Percentiles rank a stretch among this genome's conserved stretches.
phyloP scores from a whole-genome alignment of 2,888 invertebrate genomes.

The Campoletis raptor region DNA sequence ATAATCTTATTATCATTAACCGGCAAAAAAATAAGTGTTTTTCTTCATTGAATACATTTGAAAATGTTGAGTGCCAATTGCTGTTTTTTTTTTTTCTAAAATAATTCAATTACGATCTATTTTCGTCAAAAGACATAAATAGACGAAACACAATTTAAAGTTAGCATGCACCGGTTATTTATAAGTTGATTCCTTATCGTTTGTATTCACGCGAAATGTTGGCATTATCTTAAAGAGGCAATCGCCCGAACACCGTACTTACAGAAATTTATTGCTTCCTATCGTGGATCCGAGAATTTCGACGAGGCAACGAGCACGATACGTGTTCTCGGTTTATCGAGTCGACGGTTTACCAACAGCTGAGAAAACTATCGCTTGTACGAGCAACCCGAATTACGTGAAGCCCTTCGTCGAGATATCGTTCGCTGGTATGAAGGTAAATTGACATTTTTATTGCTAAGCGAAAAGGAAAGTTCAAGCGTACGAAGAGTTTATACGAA shows the following conservation, averaged over 20 bases:
- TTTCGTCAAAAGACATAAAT: conserved; percentile 2
- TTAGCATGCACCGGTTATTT: conserved; percentile 7
- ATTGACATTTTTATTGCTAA: conserved; percentile 23
- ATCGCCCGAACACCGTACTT: conserved; percentile 66
- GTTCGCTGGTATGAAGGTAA: conserved; percentile 88
- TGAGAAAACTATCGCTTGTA: conserved; percentile 73
- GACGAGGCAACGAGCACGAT: conserved; percentile 86
- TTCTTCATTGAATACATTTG: neutral
- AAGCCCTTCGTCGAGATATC: conserved; percentile 87
- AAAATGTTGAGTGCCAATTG: neutral
- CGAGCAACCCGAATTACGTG: conserved; percentile 74
- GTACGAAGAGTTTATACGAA: neutral
- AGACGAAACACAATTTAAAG: conserved; percentile 22
- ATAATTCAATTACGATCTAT: conserved; percentile 8
- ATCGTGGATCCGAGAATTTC: conserved; percentile 85
- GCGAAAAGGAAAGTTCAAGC: neutral
- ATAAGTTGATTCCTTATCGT: conserved; percentile 25
- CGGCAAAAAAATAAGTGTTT: neutral
- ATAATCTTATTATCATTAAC: neutral
- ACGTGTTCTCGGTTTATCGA: conserved; percentile 86
- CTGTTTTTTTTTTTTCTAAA: neutral
- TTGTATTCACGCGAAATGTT: conserved; percentile 40
- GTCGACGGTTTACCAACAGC: conserved; percentile 86
- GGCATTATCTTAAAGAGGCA: conserved; percentile 51
- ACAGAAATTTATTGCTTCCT: conserved; percentile 89